These are phyloP conservation scores for Takifugu flavidus DNA, from an alignment of 2,113 vertebrate species.

Conservation along the genomic window DNA sequence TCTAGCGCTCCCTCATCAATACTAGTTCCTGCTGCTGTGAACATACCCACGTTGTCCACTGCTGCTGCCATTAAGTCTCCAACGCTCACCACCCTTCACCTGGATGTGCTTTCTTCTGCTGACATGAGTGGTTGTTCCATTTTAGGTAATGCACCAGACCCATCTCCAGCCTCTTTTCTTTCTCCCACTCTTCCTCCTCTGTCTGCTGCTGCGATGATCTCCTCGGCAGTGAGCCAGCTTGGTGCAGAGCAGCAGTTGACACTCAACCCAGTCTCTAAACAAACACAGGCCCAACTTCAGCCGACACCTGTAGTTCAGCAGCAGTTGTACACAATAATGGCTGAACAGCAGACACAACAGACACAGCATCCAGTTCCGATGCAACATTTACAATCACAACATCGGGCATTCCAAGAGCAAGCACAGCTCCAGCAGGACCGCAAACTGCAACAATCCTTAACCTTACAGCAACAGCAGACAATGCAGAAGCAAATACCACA, in stretches of 20 bases:
- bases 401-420: slow-evolving; percentile 50
- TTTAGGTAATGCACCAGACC: slow-evolving; percentile 34
- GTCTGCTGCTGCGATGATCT: slow-evolving; percentile 29
- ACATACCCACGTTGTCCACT: slow-evolving; percentile 16
- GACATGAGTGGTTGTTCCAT: slow-evolving; percentile 42
- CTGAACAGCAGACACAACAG: slow-evolving; percentile 44
- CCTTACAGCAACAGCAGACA: slow-evolving; percentile 51
- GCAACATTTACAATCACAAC: slow-evolving; percentile 29
- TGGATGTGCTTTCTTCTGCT: slow-evolving; percentile 30
- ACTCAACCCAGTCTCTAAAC: slow-evolving; percentile 18
- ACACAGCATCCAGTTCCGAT: slow-evolving; percentile 27
- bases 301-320: slow-evolving; percentile 20
- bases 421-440: slow-evolving; percentile 47
- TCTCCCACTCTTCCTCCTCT: slow-evolving; percentile 29
- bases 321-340: slow-evolving; percentile 32
- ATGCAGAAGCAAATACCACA: slow-evolving; percentile 47
- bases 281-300: slow-evolving; percentile 29
- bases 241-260: slow-evolving; percentile 48
- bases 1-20: slow-evolving; percentile 29
- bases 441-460: slow-evolving; percentile 47
- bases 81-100: slow-evolving; percentile 10
- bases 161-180: slow-evolving; percentile 42
- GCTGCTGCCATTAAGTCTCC: slow-evolving; percentile 31
- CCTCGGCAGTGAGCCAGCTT: slow-evolving; percentile 32
- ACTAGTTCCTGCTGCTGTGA: slow-evolving; percentile 24